Evolutionary conservation across 2,113 vertebrate species (phyloP).

Genomic region (Clarias magur): DNA sequence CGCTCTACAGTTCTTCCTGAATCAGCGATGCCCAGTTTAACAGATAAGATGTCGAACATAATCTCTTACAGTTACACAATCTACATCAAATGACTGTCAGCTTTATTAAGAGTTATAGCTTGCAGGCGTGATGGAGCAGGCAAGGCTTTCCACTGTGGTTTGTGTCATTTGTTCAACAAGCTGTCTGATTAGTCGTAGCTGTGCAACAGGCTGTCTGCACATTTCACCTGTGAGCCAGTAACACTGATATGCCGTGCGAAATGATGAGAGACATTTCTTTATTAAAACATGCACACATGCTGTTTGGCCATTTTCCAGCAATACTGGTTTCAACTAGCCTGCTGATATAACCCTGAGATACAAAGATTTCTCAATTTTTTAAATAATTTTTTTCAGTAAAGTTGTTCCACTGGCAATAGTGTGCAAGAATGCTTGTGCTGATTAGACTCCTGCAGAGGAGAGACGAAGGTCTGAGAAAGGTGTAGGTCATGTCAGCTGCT

Average conservation of each 20-base stretch:
- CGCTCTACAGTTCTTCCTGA: neutral
- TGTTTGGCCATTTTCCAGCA: neutral
- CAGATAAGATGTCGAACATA: neutral
- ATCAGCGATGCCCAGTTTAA: neutral
- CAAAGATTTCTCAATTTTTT: neutral
- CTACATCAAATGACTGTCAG: neutral
- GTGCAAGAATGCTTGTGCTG: neutral
- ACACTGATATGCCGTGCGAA: neutral
- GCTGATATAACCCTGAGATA: neutral
- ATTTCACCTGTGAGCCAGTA: slow-evolving; percentile 3
- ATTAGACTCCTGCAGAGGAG: neutral
- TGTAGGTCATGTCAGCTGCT: neutral
- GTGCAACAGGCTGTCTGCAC: slow-evolving; percentile 31
- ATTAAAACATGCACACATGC: slow-evolving; percentile 6
- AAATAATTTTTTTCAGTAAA: neutral
- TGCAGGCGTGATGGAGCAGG: neutral
- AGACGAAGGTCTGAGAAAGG: neutral
- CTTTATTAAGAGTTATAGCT: neutral
- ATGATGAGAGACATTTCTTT: neutral
- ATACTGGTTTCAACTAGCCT: neutral
- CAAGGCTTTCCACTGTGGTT: slow-evolving; percentile 45
- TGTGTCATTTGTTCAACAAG: slow-evolving; percentile 26
- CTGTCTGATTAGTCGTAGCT: slow-evolving; percentile 19
- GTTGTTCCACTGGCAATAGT: neutral
- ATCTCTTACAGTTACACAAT: neutral